Evolutionary conservation across 2,888 invertebrate genomes (phyloP), one percentile per base, ranked within the genome.

Genomic region (Chorisops tibialis): DNA sequence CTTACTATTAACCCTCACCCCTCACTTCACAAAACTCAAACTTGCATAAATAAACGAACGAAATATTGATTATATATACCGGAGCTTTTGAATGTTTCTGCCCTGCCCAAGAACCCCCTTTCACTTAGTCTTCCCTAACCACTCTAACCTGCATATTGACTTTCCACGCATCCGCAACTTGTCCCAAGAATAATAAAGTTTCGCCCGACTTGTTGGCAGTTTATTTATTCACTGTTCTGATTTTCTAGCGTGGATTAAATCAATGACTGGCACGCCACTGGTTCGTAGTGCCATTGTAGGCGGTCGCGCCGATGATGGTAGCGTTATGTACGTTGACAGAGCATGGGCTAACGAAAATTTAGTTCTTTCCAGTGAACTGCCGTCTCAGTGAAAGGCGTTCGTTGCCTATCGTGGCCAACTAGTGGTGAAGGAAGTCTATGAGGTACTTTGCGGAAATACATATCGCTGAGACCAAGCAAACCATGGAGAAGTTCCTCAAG

Each of bases 381-480:
- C 50, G 12, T n/a, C 37, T 2, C 30, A 14, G 12, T 7, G 50
- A 35, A 35, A 14, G 9, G 50, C 50, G 16, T 50, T 35, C 11
- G 35, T 35, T 14, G 35, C 50, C 3, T 50, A 50, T 50, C 14
- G 14, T 11, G 48, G 48, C 11, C 1, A 12, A 12, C 30, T 9
- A 12, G 16, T 50, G 14, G 9, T 16, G 7, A 16, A 18, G 9
- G 50, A 35, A n/a, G 35, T 35, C 12, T 50, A 35, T 35, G 50
- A 50, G 9, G 35, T 35, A 14, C 50, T 50, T 24, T 50, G 50
- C 37, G 50, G 50, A 9, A 35, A 50, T 35, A 14, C 30, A 14
- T 50, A 50, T 30, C 24, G 18, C 9, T 78, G 78, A 77, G 67
- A 74, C 4, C 12, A 9, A n/a, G 48, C 48, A 22, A 21, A 3